Conservation (phyloP, 2,113 vertebrate genomes). For the Rhodinocichla rosea region DNA sequence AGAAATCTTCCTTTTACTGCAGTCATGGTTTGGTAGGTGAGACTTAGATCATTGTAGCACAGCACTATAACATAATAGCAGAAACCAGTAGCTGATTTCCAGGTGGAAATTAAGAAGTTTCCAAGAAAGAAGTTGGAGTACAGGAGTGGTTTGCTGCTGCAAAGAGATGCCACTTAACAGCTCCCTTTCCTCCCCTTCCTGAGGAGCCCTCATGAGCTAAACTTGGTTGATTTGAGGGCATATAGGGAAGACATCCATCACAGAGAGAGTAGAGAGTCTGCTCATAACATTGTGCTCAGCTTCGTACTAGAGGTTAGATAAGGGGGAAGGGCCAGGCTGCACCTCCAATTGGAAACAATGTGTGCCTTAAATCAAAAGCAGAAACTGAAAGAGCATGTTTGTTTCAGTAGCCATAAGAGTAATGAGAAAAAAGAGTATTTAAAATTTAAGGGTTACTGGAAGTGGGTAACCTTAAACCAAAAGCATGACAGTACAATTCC, state of each 20-base stretch:
- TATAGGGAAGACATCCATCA: neutral
- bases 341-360: rapidly evolving
- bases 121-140: neutral
- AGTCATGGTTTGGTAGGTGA: neutral
- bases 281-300: neutral
- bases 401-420: neutral
- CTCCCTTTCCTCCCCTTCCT: neutral
- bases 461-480: neutral
- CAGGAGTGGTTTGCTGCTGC: neutral
- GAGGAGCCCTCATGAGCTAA: neutral
- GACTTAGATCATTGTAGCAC: neutral
- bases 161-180: neutral
- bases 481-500: neutral
- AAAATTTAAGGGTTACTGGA: neutral
- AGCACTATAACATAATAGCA: neutral
- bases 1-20: neutral
- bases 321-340: neutral
- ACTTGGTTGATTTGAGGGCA: neutral
- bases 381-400: neutral
- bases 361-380: neutral
- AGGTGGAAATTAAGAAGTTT: neutral
- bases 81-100: neutral
- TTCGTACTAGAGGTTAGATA: neutral
- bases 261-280: neutral
- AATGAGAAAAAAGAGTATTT: neutral